Base-by-base conservation (phyloP, 2,797 vertebrate species). In the Pachyuromys duprasi region DNA sequence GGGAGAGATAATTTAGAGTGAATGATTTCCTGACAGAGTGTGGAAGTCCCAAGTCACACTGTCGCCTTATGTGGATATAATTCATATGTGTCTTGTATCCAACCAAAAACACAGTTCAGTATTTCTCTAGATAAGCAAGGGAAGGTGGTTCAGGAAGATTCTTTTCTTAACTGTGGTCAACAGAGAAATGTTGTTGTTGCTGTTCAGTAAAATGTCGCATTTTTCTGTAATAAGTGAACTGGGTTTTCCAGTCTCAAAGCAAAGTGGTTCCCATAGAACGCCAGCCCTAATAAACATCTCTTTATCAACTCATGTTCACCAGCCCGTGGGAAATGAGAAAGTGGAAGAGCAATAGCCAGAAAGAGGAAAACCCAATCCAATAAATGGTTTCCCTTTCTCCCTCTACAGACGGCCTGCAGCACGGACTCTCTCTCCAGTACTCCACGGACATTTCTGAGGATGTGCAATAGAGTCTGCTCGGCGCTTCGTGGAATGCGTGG, bases 111-210 rank as follows among this genome's bases (percentile, higher is more conserved):
- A 13, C 24, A 84, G 8, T 60, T 86, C 31, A 45, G 0, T 84
- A 75, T 92, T 79, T 89, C 74, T 76, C 49, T 49, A 80, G 13
- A 36, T 93, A 78, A 91, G 55, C 49, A 83, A 88, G 6, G 31
- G 8, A 22, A 3, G 60, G 1, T 0, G 62, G 62, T 86, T 14
- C 45, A 80, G 28, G 31, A 83, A 84, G 22, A 91, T 53, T 84
- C 22, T 69, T 82, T 90, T 42, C 92, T 33, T 49, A 91, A 74
- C 39, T 83, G 9, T 80, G 17, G 93, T 75, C 84, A 91, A 83
- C 4, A 70, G 33, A 91, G 39, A 17, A 45, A 26, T 62, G 31
- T 49, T 65, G 57, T 62, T 72, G 24, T 55, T 78, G n/a, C n/a
- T 87, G 74, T 75, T 45, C 12, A 89, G 22, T 70, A 80, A 78